phyloP scores from a whole-genome alignment of 1,140 invertebrate species.

The Drosophila cardini region DNA sequence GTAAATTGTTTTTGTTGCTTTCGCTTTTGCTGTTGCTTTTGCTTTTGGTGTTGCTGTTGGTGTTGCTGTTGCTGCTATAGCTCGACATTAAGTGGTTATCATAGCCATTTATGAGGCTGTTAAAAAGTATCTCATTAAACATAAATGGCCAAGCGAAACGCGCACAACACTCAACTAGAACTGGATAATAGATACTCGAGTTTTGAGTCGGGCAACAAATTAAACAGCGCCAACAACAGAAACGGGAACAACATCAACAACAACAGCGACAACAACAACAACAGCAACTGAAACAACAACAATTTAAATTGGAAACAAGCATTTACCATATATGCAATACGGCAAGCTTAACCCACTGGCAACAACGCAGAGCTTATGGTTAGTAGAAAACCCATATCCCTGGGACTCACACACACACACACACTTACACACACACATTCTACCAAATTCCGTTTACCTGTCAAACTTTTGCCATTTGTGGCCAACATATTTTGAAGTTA shows the following conservation, averaged over 20 bases:
- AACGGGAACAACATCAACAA: not conserved
- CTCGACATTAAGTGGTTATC: conserved; percentile 84
- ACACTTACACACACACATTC: conserved; percentile 62
- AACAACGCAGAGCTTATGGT: conserved; percentile 4
- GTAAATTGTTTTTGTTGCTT: conserved; percentile 77
- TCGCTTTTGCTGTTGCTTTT: conserved; percentile 11
- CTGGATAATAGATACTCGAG: conserved; percentile 46
- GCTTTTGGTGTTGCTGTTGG: conserved; percentile 1
- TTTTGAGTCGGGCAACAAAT: conserved; percentile 39
- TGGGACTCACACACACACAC: not conserved
- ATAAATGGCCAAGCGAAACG: conserved; percentile 42
- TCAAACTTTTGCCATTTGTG: conserved; percentile 82
- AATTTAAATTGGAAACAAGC: conserved; percentile 17
- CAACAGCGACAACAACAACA: not conserved
- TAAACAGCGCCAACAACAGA: conserved; percentile 12
- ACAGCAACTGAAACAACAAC: conserved; percentile 6
- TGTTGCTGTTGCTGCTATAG: conserved; percentile 42
- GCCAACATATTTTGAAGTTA: conserved; percentile 81
- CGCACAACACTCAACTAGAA: conserved; percentile 28
- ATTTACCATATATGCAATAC: conserved; percentile 31
- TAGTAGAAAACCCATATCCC: conserved; percentile 13
- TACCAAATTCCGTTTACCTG: conserved; percentile 79
- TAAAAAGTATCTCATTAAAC: conserved; percentile 78
- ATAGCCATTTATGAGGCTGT: conserved; percentile 84
- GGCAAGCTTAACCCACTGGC: not conserved